These are phyloP conservation scores for Omphaloscelis lunosa DNA, from an alignment of 2,888 invertebrate species.

Conservation along the genomic window DNA sequence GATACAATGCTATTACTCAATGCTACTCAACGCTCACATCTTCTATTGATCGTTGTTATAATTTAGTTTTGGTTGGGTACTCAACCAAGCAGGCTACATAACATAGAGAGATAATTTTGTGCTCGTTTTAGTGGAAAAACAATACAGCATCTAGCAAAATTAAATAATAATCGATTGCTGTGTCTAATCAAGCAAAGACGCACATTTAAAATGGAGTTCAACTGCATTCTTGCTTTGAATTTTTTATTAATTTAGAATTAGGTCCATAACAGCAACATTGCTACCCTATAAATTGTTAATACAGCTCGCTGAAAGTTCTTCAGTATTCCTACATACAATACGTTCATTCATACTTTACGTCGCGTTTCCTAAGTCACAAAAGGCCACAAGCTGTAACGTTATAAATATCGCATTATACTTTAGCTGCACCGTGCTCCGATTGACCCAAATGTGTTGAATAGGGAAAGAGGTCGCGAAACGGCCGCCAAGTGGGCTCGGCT, in stretches of 20 bases:
- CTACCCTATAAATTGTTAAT: slow-evolving; percentile 20
- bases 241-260: background rate
- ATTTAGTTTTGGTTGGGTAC: background rate
- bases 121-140: background rate
- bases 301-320: slow-evolving; percentile 18
- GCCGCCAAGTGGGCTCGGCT: slow-evolving; percentile 66
- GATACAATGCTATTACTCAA: background rate
- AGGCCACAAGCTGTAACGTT: slow-evolving; percentile 39
- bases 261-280: background rate
- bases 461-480: slow-evolving; percentile 72
- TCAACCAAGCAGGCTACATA: background rate
- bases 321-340: slow-evolving; percentile 24
- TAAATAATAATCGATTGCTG: background rate
- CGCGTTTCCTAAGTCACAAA: slow-evolving; percentile 48
- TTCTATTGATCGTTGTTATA: background rate
- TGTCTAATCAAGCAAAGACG: background rate
- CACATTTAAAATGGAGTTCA: background rate
- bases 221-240: no score
- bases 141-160: background rate
- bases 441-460: slow-evolving; percentile 81
- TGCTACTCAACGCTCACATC: background rate
- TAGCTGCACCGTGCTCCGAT: slow-evolving; percentile 69
- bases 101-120: background rate
- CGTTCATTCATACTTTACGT: slow-evolving; percentile 56
- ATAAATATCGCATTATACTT: slow-evolving; percentile 59